phyloP scores from a whole-genome alignment of 2,888 invertebrate species.

The Dryobotodes eremita region DNA sequence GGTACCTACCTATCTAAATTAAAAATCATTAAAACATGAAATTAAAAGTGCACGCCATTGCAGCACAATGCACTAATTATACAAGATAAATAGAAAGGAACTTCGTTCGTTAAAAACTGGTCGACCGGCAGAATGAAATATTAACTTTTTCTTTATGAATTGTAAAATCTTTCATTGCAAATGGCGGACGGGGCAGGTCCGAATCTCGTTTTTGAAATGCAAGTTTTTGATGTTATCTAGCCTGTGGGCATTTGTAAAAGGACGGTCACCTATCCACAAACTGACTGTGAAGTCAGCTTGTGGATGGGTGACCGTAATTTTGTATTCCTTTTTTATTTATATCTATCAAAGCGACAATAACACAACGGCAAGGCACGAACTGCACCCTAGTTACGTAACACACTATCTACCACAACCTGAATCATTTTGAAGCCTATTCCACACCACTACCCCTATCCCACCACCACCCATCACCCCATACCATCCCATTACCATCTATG shows the following conservation, averaged over 20 bases:
- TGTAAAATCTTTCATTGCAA: slow-evolving; percentile 78
- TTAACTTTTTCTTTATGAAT: slow-evolving; percentile 77
- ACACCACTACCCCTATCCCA: too few relatives aligned
- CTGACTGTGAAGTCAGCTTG: too few relatives aligned
- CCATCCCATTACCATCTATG: too few relatives aligned
- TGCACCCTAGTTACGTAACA: too few relatives aligned
- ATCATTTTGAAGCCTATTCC: too few relatives aligned
- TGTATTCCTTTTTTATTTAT: not conserved
- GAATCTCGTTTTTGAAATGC: slow-evolving; percentile 31
- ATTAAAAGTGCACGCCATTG: slow-evolving; percentile 53
- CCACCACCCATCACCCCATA: too few relatives aligned
- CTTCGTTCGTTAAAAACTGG: slow-evolving; percentile 74
- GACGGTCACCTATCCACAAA: not conserved
- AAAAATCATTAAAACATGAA: not conserved
- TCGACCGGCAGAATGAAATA: slow-evolving; percentile 74
- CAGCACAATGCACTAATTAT: slow-evolving; percentile 69
- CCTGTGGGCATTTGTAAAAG: not conserved
- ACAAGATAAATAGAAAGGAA: slow-evolving; percentile 70
- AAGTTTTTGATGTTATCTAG: not conserved
- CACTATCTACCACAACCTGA: too few relatives aligned
- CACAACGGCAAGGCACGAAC: not conserved
- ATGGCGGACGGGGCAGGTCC: slow-evolving; percentile 62
- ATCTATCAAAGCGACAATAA: not conserved
- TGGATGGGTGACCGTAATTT: not conserved
- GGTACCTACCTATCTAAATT: not conserved